Conservation (phyloP, 2,113 vertebrate genomes). For the Struthio camelus region DNA sequence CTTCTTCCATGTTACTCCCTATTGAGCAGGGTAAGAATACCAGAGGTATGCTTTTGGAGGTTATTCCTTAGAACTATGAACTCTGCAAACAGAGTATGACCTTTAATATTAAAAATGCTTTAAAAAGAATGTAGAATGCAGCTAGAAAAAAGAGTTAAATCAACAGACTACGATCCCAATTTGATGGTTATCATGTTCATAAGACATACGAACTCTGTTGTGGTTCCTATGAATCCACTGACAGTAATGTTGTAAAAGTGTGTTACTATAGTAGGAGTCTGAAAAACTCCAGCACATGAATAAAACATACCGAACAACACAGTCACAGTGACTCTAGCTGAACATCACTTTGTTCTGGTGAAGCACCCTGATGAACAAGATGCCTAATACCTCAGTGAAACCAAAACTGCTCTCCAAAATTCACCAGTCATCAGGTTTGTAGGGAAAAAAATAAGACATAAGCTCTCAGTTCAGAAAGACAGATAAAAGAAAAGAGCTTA, state of each 20-base stretch:
- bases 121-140: neutral
- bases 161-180: neutral
- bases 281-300: neutral
- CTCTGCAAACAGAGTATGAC: neutral
- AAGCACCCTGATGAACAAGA: constrained; percentile 9
- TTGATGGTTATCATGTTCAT: neutral
- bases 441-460: neutral
- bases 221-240: neutral
- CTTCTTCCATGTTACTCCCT: neutral
- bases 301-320: neutral
- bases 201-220: neutral
- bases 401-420: constrained; percentile 4
- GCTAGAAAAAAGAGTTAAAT: neutral
- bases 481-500: neutral
- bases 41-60: neutral
- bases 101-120: neutral
- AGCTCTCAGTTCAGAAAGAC: constrained; percentile 25
- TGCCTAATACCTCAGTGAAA: constrained; percentile 16
- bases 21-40: neutral
- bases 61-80: neutral
- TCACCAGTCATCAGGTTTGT: constrained; percentile 14
- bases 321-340: neutral
- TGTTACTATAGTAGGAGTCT: neutral
- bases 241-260: neutral
- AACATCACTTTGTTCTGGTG: neutral